Base-by-base conservation (phyloP, 2,113 vertebrate species). In the Progne subis region DNA sequence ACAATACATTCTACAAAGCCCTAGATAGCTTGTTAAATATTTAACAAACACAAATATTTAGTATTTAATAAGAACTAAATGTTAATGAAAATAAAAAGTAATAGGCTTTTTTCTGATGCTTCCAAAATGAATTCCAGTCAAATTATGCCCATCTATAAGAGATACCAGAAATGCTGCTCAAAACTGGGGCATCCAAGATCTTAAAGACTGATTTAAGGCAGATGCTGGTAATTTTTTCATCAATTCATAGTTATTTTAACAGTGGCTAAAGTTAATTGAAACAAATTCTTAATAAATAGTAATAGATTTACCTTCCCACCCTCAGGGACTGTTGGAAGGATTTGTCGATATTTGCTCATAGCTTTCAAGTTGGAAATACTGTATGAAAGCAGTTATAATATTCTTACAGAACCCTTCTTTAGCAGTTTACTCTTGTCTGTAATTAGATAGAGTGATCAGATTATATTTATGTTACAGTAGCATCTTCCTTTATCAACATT, bases 41-140 rank as follows among this genome's bases (percentile, higher is more conserved):
- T 96, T 92, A 95, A 78, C 52, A 95, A 96, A 84, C 52, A 84
- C 65, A 72, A 91, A 92, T 96, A 97, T 96, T 95, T 96, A 96
- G 75, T 92, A 88, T 94, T 91, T 97, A 96, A 96, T 96, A 96
- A 95, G 61, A 79, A 84, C 55, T 64, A 57, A 63, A 71, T 50
- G 86, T 94, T 61, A 88, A 90, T 37, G 34, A 74, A 84, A 96
- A 90, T 81, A 95, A 91, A 95, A 97, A 75, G 44, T n/a, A 94
- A 83, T 5, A 63, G 80, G 44, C 50, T n/a, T 75, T 94, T 83
- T 91, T 63, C 82, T 91, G 56, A 93, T 78, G 63, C 44, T 81
- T 78, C 49, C 50, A 74, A 67, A 78, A 65, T 74, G 74, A 69
- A 69, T 67, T 83, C 64, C n/a, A 79, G 37, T 41, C 71, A 92